These are phyloP conservation scores for Balaeniceps rex DNA, from an alignment of 2,113 vertebrate genomes.

Conservation along the genomic window DNA sequence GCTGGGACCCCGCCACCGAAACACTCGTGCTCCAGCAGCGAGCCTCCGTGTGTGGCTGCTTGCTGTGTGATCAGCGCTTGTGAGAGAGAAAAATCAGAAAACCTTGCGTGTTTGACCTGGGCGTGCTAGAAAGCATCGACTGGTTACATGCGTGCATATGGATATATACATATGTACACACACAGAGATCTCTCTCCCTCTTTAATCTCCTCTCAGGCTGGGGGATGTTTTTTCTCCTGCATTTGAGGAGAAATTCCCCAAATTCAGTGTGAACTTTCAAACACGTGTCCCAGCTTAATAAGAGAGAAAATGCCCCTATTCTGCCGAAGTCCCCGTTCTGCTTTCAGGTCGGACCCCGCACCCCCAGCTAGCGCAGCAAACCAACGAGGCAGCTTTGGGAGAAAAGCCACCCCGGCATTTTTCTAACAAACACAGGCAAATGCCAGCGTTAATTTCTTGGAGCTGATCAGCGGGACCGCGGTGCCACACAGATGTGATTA, in stretches of 20 bases:
- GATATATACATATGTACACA: fast-evolving
- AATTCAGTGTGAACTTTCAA: background rate
- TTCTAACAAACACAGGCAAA: background rate
- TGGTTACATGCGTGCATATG: fast-evolving
- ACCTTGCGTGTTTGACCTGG: fast-evolving
- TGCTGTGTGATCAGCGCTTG: fast-evolving
- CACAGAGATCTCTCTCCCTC: too few relatives aligned
- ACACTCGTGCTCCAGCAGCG: fast-evolving
- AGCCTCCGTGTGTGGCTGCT: fast-evolving
- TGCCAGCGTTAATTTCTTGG: background rate
- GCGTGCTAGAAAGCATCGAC: fast-evolving
- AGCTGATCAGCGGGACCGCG: background rate
- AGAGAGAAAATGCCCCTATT: fast-evolving
- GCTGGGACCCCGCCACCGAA: background rate
- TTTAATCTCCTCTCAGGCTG: too few relatives aligned
- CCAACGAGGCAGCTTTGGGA: background rate
- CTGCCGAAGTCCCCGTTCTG: fast-evolving
- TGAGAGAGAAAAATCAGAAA: fast-evolving
- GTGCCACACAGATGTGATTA: background rate
- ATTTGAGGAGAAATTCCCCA: background rate
- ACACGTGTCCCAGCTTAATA: fast-evolving
- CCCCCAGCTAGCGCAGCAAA: background rate
- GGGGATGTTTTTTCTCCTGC: background rate
- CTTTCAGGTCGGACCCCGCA: fast-evolving
- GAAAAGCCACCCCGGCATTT: background rate